A percentile compares a stretch with the other conserved stretches of the same genome.
Evolutionary conservation across 2,797 vertebrate genomes (phyloP).

Genomic region (Phoxinus dragarum): DNA sequence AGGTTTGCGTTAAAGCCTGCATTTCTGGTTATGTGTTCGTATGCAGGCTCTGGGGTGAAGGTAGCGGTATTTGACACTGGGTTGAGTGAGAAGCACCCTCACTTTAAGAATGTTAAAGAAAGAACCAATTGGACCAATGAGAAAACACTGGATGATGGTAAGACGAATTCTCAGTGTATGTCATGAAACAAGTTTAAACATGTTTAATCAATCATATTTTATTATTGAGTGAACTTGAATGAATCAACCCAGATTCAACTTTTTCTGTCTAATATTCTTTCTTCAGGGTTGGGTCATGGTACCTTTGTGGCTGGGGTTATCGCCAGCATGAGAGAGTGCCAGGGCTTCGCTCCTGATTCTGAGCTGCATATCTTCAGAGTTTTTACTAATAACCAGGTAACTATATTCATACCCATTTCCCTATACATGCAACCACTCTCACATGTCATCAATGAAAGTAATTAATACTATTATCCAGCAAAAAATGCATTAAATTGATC

Average conservation of each 20-base stretch:
- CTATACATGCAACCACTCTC: neutral
- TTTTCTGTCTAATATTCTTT: neutral
- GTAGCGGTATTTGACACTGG: slow-evolving; percentile 99
- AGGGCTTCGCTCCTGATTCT: slow-evolving; percentile 97
- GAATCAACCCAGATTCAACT: neutral
- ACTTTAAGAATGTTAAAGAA: slow-evolving; percentile 99
- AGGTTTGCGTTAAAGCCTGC: neutral
- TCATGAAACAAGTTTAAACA: neutral
- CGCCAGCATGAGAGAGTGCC: slow-evolving; percentile 98
- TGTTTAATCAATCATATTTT: neutral
- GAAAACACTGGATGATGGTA: slow-evolving; percentile 97
- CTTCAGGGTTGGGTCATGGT: slow-evolving; percentile 92
- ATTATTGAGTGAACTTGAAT: neutral
- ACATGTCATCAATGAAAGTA: neutral
- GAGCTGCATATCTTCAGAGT: slow-evolving; percentile 99
- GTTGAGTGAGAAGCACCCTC: slow-evolving; percentile 96
- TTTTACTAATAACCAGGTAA: slow-evolving; percentile 98
- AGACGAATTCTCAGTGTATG: slow-evolving; percentile 39
- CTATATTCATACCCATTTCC: neutral
- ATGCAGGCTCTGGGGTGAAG: slow-evolving; percentile 91
- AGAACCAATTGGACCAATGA: slow-evolving; percentile 99
- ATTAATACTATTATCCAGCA: neutral
- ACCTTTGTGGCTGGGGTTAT: slow-evolving; percentile 99
- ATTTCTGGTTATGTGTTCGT: neutral
- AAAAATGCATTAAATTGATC: neutral